phyloP scores from a whole-genome alignment of 2,113 vertebrate genomes.

The Phalacrocorax aristotelis region DNA sequence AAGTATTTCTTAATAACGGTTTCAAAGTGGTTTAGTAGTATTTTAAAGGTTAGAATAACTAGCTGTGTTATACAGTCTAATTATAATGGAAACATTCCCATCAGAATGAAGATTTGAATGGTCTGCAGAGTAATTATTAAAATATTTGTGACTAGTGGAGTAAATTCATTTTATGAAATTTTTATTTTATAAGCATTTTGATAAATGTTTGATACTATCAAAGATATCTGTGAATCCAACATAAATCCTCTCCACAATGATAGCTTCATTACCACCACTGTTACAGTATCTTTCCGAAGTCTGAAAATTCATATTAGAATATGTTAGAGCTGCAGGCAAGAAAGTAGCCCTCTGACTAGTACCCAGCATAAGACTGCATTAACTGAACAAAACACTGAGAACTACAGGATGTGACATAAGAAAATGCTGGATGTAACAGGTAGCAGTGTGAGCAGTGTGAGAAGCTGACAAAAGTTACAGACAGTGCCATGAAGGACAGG shows the following conservation, averaged over 20 bases:
- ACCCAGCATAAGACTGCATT: not conserved
- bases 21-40: not conserved
- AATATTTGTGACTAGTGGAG: not conserved
- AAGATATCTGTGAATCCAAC: not conserved
- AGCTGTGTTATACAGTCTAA: not conserved
- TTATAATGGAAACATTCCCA: not conserved
- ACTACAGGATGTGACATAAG: not conserved
- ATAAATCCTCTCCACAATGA: not conserved
- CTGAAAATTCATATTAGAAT: not conserved
- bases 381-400: not conserved
- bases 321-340: not conserved
- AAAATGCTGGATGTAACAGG: not conserved
- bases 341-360: not conserved
- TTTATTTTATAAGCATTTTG: not conserved
- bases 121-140: not conserved
- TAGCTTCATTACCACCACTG: not conserved
- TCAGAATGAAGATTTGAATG: not conserved
- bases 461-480: not conserved
- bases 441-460: not conserved
- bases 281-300: not conserved
- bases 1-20: not conserved
- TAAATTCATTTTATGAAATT: not conserved
- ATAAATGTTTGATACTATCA: not conserved
- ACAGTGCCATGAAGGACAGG: not conserved
- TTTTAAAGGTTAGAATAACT: not conserved